Evolutionary conservation across 2,888 invertebrate species (phyloP).

Genomic region (Imbricaverruca yamaguchii): DNA sequence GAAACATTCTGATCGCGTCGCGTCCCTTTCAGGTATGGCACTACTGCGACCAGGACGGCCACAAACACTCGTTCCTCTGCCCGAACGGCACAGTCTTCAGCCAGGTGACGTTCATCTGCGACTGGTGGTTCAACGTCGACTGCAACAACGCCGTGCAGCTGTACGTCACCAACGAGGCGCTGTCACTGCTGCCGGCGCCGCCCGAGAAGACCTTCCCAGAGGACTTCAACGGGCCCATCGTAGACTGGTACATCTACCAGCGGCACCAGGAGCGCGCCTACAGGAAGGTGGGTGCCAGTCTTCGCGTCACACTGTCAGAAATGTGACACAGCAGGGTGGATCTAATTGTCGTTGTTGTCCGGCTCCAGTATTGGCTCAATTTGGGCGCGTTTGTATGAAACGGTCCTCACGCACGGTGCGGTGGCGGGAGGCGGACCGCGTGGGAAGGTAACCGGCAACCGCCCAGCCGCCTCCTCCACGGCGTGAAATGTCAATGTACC

Average conservation of each 20-base stretch:
- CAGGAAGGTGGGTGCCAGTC: neutral
- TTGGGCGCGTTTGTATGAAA: too few species aligned
- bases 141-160: slow-evolving; percentile 70
- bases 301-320: too few species aligned
- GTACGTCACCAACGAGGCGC: slow-evolving; percentile 69
- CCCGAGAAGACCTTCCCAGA: slow-evolving; percentile 16
- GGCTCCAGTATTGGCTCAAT: too few species aligned
- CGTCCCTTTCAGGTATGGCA: slow-evolving; percentile 40
- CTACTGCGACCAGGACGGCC: slow-evolving; percentile 18
- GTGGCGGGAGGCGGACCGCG: too few species aligned
- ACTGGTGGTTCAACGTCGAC: slow-evolving; percentile 92
- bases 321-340: too few species aligned
- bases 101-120: slow-evolving; percentile 81
- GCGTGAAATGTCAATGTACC: too few species aligned
- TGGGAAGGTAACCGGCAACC: too few species aligned
- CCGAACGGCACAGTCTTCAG: slow-evolving; percentile 87
- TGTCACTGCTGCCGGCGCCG: slow-evolving; percentile 38
- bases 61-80: slow-evolving; percentile 82
- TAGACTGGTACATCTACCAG: slow-evolving; percentile 18
- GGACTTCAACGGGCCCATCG: slow-evolving; percentile 12
- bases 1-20: slow-evolving; percentile 58
- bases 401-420: too few species aligned
- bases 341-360: too few species aligned
- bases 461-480: too few species aligned
- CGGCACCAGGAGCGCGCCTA: neutral